These are phyloP conservation scores for Ips typographus DNA, from an alignment of 1,140 invertebrate genomes.

Conservation along the genomic window DNA sequence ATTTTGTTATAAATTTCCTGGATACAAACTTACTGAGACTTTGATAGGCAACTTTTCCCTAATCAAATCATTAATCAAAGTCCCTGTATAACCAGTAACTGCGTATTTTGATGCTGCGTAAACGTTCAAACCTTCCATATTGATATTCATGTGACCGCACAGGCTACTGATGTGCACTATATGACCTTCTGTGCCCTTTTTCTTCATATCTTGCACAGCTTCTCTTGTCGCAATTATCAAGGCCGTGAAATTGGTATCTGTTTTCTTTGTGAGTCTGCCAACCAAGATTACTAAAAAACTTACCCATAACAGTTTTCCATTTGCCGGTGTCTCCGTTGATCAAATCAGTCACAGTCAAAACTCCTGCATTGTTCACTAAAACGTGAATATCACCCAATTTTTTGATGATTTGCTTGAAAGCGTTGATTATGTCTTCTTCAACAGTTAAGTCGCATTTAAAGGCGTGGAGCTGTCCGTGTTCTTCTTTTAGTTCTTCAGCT, in stretches of 20 bases:
- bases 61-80: constrained; percentile 56
- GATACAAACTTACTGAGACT: constrained; percentile 51
- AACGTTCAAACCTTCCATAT: constrained; percentile 46
- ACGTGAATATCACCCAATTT: constrained; percentile 64
- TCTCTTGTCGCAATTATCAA: constrained; percentile 67
- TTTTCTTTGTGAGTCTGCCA: not conserved
- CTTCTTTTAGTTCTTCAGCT: constrained; percentile 65
- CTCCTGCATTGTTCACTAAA: constrained; percentile 69
- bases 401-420: constrained; percentile 62
- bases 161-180: constrained; percentile 65
- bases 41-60: constrained; percentile 47
- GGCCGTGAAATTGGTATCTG: constrained; percentile 51
- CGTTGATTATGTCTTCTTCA: constrained; percentile 62
- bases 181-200: constrained; percentile 63
- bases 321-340: constrained; percentile 38
- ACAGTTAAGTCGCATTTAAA: constrained; percentile 63
- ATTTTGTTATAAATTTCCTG: not conserved
- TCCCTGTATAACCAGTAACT: constrained; percentile 57
- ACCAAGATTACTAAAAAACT: not conserved
- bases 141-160: no score
- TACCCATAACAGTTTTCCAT: constrained; percentile 29
- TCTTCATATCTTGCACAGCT: constrained; percentile 61
- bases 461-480: constrained; percentile 62
- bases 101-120: constrained; percentile 61
- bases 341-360: constrained; percentile 34